Evolutionary conservation across 2,888 invertebrate species (phyloP), one percentile per base, ranked within the genome.

Genomic region (Dolomedes plantarius): DNA sequence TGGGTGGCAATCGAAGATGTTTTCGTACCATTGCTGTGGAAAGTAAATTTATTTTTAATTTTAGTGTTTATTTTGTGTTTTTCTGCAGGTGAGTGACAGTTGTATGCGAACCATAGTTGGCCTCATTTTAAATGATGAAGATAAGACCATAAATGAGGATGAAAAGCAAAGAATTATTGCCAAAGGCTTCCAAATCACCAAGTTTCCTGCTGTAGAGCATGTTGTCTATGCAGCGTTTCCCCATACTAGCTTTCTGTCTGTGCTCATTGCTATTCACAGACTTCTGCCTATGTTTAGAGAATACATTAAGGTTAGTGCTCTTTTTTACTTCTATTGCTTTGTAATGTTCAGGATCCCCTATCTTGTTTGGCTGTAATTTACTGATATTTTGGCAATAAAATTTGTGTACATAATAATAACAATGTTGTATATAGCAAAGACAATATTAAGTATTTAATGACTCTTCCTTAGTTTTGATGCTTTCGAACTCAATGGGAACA

Each of bases 151-250:
- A 32, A 39, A 36, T 28, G 87, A 88, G 1, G 79, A 77, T 50
- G 77, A 87, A 3, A 89, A 90, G 28, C 89, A 89, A 32, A 76
- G 86, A n/a, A 88, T 90, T 13, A 89, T 91, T 62, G 87, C 89
- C 31, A 90, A 91, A n/a, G 92, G 91, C 11, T 92, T 90, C 88
- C 91, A 90, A 82, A 89, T 91, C 16, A 89, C 90, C 41, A 89
- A 89, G 29, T 90, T 92, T 32, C 92, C 92, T 23, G 89, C 89
- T 68, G 91, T 92, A 23, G 90, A 90, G 67, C 90, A 91, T 89
- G 91, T 91, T 62, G 92, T 92, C 13, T 90, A 90, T 76, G 90
- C 91, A 13, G 89, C 89, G 28, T 92, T 92, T 89, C 92, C 92
- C 16, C 91, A 90, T 88, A 90, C 89, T 41, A 91, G 91, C 75